Percentiles rank a stretch among this genome's conserved stretches.
phyloP scores from a whole-genome alignment of 2,113 vertebrate genomes.

The Cryptotis parvus region DNA sequence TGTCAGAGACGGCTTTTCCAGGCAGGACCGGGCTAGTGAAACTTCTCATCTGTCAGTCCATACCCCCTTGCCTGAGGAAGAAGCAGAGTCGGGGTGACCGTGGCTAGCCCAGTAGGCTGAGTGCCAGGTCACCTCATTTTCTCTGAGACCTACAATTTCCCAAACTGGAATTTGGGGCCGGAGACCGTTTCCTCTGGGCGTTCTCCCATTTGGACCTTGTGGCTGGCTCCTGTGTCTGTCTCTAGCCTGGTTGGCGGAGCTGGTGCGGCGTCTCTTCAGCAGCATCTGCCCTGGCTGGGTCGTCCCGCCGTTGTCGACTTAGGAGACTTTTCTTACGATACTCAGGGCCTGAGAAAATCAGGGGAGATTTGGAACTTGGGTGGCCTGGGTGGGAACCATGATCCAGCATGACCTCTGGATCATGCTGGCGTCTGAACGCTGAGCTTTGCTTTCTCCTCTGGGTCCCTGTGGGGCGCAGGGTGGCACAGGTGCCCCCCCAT shows the following conservation, averaged over 20 bases:
- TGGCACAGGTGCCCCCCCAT: no score
- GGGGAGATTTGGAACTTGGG: conserved; percentile 34
- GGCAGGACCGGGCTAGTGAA: background rate
- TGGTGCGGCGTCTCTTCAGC: background rate
- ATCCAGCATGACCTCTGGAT: no score
- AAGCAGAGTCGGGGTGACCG: no score
- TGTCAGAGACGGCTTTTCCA: background rate
- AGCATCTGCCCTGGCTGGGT: no score
- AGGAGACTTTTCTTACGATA: background rate
- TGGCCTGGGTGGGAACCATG: no score
- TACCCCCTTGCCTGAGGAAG: background rate
- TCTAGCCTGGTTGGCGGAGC: background rate
- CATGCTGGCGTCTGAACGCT: no score
- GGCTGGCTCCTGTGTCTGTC: background rate
- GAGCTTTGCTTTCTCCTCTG: no score
- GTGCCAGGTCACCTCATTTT: background rate
- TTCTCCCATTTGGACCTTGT: background rate
- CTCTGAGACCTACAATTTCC: background rate
- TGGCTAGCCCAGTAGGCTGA: background rate
- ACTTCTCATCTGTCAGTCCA: background rate
- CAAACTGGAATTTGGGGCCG: background rate
- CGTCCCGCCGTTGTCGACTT: background rate
- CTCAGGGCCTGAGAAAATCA: background rate
- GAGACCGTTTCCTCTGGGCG: background rate
- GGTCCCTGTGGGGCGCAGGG: no score